A percentile compares a stretch with the other conserved stretches of the same genome.
Conservation (phyloP, 2,113 vertebrate genomes). For the Alouatta palliata region DNA sequence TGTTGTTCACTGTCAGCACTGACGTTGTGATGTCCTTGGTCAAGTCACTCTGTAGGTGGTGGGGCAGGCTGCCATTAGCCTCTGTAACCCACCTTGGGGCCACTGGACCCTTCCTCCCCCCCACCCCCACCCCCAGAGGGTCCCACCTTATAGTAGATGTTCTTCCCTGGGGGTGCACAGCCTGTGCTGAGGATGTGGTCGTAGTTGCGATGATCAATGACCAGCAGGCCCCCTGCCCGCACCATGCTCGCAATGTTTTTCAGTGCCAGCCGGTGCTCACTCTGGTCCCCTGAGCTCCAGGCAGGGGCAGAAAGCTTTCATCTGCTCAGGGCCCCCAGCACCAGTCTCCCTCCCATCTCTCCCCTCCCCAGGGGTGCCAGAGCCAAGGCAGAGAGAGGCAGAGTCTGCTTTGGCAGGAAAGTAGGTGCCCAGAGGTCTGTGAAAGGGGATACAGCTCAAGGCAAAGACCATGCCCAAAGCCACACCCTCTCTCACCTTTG, state of each 20-base stretch:
- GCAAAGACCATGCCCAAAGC: not conserved
- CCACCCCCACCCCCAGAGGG: not conserved
- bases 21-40: conserved; percentile 97
- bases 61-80: not conserved
- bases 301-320: not conserved
- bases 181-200: conserved; percentile 97
- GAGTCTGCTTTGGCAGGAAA: not conserved
- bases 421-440: not conserved
- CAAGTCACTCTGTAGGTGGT: conserved; percentile 90
- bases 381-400: not conserved
- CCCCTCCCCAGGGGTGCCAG: not conserved
- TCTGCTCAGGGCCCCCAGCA: accelerated
- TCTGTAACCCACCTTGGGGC: not conserved
- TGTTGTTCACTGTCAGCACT: conserved; percentile 95
- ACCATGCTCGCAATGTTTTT: conserved; percentile 97
- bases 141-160: conserved; percentile 98
- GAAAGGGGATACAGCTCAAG: not conserved
- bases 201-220: conserved; percentile 98
- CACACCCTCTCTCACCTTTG: conserved; percentile 88
- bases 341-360: not conserved
- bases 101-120: not conserved
- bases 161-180: conserved; percentile 93
- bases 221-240: conserved; percentile 90
- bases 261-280: conserved; percentile 94
- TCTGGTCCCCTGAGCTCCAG: conserved; percentile 92